These are phyloP conservation scores for Tridacna gigas DNA, from an alignment of 2,888 invertebrate genomes.

Conservation along the genomic window DNA sequence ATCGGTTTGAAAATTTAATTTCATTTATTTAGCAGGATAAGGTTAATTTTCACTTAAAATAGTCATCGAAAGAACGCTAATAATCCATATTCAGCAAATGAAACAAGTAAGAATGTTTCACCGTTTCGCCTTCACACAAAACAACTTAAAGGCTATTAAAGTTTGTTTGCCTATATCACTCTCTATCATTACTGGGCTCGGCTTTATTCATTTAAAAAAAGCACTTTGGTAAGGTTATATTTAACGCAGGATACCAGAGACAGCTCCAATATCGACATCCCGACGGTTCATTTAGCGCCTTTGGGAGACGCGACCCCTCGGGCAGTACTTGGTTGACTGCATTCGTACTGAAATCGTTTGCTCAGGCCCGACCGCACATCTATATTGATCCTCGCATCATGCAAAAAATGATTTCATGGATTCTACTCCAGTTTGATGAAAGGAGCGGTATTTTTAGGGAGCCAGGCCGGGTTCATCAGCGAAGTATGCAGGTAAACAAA, in stretches of 20 bases:
- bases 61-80: too few relatives aligned
- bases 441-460: slow-evolving; percentile 91
- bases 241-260: slow-evolving; percentile 91
- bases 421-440: slow-evolving; percentile 89
- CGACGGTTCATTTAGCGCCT: slow-evolving; percentile 96
- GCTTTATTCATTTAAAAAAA: too few relatives aligned
- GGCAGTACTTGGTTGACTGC: slow-evolving; percentile 95
- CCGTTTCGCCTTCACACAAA: too few relatives aligned
- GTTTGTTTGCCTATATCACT: too few relatives aligned
- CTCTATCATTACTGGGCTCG: too few relatives aligned
- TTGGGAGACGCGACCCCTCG: slow-evolving; percentile 89
- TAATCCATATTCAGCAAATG: too few relatives aligned
- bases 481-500: neutral
- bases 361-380: slow-evolving; percentile 87
- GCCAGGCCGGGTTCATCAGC: slow-evolving; percentile 87
- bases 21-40: too few relatives aligned
- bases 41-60: too few relatives aligned
- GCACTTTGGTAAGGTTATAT: too few relatives aligned
- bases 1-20: too few relatives aligned
- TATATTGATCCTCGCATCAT: slow-evolving; percentile 89
- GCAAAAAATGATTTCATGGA: slow-evolving; percentile 89
- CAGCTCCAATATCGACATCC: slow-evolving; percentile 93
- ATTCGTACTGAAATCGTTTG: slow-evolving; percentile 92
- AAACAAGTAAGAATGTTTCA: too few relatives aligned
- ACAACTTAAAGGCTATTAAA: too few relatives aligned